phyloP scores from a whole-genome alignment of 2,888 invertebrate species.

The Helicoverpa assulta region DNA sequence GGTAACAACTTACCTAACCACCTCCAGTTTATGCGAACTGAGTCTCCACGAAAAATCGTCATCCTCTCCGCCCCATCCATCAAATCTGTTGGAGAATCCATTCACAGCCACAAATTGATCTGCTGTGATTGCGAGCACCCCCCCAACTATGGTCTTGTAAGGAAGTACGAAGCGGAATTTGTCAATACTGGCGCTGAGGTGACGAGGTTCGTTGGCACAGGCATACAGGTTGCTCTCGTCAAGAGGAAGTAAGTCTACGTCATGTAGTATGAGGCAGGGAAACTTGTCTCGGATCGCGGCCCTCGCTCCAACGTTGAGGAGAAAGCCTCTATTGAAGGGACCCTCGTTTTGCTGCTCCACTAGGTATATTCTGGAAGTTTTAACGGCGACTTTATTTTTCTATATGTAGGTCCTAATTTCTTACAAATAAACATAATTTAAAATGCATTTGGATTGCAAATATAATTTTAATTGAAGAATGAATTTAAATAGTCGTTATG shows the following conservation, averaged over 20 bases:
- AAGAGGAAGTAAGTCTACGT: conserved; percentile 96
- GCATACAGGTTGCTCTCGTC: conserved; percentile 95
- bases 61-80: conserved; percentile 87
- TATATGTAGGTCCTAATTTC: too few species aligned
- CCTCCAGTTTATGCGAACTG: conserved; percentile 64
- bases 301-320: conserved; percentile 96
- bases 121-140: conserved; percentile 79
- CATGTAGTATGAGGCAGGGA: conserved; percentile 96
- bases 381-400: too few species aligned
- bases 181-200: conserved; percentile 97
- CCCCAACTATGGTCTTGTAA: conserved; percentile 70
- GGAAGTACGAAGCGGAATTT: conserved; percentile 88
- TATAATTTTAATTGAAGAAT: too few species aligned
- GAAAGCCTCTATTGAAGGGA: conserved; percentile 96
- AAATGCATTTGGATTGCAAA: too few species aligned
- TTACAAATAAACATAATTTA: too few species aligned
- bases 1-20: conserved; percentile 72
- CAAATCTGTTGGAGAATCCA: conserved; percentile 83
- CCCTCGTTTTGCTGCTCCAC: conserved; percentile 94
- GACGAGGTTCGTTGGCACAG: conserved; percentile 94
- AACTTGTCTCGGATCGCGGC: conserved; percentile 93
- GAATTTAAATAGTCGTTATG: too few species aligned
- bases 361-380: conserved; percentile 92
- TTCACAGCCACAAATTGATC: conserved; percentile 77
- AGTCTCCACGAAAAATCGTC: conserved; percentile 81